These are phyloP conservation scores for Lathronympha strigana DNA, from an alignment of 2,888 invertebrate species.

Conservation along the genomic window DNA sequence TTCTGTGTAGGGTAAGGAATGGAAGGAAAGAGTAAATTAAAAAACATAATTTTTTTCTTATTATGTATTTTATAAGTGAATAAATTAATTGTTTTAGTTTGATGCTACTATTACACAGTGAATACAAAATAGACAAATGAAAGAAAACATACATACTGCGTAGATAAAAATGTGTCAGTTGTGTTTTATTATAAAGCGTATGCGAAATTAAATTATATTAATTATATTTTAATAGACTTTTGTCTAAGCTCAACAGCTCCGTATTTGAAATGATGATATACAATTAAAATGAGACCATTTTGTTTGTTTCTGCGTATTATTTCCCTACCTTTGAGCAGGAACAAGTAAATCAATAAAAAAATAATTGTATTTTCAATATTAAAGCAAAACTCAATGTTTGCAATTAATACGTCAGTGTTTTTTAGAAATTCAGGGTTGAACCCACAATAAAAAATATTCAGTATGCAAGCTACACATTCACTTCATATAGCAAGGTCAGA, in stretches of 20 bases:
- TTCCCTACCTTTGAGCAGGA: background rate
- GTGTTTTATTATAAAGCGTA: too few species aligned
- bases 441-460: too few species aligned
- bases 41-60: conserved; percentile 2
- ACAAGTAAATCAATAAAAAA: background rate
- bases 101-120: conserved; percentile 40
- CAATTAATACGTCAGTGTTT: too few species aligned
- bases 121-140: conserved; percentile 6
- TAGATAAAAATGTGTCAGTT: too few species aligned
- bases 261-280: too few species aligned
- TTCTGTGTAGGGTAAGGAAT: background rate
- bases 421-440: too few species aligned
- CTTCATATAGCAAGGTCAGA: too few species aligned
- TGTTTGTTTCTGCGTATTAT: background rate
- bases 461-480: too few species aligned
- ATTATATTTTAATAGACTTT: too few species aligned
- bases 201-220: too few species aligned
- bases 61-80: conserved; percentile 47
- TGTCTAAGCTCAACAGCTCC: too few species aligned
- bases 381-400: too few species aligned
- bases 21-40: conserved; percentile 10
- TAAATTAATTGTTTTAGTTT: conserved; percentile 50
- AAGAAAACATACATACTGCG: background rate
- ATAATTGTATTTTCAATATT: background rate
- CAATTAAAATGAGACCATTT: background rate